Conservation (phyloP, 2,797 vertebrate genomes). For the Xerus rutilus region DNA sequence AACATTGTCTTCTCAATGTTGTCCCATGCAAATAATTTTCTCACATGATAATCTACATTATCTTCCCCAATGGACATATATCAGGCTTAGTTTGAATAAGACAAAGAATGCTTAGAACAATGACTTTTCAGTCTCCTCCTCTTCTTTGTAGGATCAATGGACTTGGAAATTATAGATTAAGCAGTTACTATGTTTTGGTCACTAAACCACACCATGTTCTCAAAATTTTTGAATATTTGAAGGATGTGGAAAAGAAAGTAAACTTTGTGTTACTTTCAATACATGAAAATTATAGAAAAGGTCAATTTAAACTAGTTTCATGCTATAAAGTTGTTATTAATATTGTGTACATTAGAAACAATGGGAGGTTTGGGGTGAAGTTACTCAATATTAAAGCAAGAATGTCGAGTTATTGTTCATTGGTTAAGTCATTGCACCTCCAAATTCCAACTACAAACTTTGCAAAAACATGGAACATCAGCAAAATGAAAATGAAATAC, state of each 20-base stretch:
- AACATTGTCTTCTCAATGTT: neutral
- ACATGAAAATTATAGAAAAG: neutral
- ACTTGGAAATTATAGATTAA: neutral
- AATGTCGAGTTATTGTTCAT: neutral
- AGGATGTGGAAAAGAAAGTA: neutral
- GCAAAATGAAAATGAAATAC: constrained; percentile 11
- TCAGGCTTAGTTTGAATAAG: neutral
- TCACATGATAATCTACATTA: neutral
- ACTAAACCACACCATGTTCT: neutral
- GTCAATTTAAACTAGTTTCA: neutral
- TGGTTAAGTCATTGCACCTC: neutral
- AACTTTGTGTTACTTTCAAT: neutral
- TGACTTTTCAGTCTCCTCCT: neutral
- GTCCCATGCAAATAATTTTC: neutral
- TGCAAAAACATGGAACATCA: neutral
- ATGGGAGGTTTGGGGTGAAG: neutral
- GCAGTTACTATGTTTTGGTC: neutral
- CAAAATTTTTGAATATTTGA: neutral
- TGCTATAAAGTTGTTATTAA: neutral
- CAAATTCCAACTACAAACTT: neutral
- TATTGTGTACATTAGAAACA: neutral
- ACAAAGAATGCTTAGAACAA: neutral
- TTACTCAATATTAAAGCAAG: neutral
- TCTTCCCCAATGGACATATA: neutral
- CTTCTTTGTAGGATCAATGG: neutral